Conservation (phyloP, 2,888 invertebrate species). For the Sesamia inferens region DNA sequence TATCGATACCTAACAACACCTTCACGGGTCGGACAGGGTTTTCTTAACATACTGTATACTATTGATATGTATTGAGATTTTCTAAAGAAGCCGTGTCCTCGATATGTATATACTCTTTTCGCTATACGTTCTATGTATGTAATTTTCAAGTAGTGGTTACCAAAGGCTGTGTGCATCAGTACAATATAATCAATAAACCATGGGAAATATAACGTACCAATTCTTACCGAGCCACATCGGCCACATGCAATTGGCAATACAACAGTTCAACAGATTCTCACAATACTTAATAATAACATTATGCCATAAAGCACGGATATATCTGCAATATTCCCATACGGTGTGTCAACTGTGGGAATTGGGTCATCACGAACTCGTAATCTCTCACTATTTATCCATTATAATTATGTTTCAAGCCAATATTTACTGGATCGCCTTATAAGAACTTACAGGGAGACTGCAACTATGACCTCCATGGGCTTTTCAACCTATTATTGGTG, state of each 20-base stretch:
- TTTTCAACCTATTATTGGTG: background rate
- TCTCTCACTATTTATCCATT: slow-evolving; percentile 17
- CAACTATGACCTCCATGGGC: background rate
- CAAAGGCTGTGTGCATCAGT: background rate
- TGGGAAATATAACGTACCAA: slow-evolving; percentile 14
- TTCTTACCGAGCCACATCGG: background rate
- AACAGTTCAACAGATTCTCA: slow-evolving; percentile 33
- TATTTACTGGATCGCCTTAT: background rate
- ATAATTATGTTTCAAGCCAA: slow-evolving; percentile 7
- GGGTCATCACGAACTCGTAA: slow-evolving; percentile 30
- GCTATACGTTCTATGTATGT: too few species aligned
- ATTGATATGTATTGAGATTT: too few species aligned
- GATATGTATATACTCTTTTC: too few species aligned
- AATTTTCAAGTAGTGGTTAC: background rate
- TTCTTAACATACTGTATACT: too few species aligned
- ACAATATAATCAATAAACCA: slow-evolving; percentile 5
- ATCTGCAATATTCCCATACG: slow-evolving; percentile 39
- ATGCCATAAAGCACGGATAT: slow-evolving; percentile 31
- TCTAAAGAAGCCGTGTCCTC: too few species aligned
- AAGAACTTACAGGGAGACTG: background rate
- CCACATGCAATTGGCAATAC: slow-evolving; percentile 8
- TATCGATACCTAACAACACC: too few species aligned
- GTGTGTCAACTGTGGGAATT: slow-evolving; percentile 45
- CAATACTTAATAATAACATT: slow-evolving; percentile 45
- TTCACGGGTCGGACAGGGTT: too few species aligned